Evolutionary conservation across 1,140 invertebrate genomes (phyloP).

Genomic region (Camponotus vicinus): DNA sequence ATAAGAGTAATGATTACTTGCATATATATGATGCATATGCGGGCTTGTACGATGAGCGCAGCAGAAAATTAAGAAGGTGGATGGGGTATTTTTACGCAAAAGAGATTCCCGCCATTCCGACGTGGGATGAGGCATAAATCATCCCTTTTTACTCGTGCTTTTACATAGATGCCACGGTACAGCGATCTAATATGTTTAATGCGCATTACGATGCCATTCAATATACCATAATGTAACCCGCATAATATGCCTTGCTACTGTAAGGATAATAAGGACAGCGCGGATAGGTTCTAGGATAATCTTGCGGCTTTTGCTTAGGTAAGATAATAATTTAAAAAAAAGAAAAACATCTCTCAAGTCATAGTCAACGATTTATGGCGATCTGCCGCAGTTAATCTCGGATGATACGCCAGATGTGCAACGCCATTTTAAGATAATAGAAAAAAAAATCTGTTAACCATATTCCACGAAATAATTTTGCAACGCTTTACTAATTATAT

Average conservation of each 20-base stretch:
- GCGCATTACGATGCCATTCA: constrained; percentile 56
- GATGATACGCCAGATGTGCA: neutral
- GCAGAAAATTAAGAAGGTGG: constrained; percentile 41
- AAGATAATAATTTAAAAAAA: constrained; percentile 44
- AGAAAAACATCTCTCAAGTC: constrained; percentile 33
- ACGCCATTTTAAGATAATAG: neutral
- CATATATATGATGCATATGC: neutral
- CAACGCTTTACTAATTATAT: neutral
- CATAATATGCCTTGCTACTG: constrained; percentile 31
- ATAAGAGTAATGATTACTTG: neutral
- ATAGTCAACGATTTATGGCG: constrained; percentile 20
- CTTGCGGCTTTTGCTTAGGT: constrained; percentile 36
- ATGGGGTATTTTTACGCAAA: neutral
- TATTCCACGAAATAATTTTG: neutral
- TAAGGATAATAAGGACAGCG: constrained; percentile 56
- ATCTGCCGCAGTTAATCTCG: constrained; percentile 7
- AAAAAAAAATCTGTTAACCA: neutral
- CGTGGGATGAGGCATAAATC: constrained; percentile 43
- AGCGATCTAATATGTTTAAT: constrained; percentile 67
- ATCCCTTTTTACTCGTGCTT: constrained; percentile 54
- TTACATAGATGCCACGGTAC: constrained; percentile 35
- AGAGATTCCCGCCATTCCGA: constrained; percentile 29
- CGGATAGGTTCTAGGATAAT: constrained; percentile 47
- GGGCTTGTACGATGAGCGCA: neutral
- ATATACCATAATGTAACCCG: constrained; percentile 51